Percentiles rank a stretch among this genome's conserved stretches.
phyloP scores from a whole-genome alignment of 2,888 invertebrate genomes.

The Drosophila paranaensis region DNA sequence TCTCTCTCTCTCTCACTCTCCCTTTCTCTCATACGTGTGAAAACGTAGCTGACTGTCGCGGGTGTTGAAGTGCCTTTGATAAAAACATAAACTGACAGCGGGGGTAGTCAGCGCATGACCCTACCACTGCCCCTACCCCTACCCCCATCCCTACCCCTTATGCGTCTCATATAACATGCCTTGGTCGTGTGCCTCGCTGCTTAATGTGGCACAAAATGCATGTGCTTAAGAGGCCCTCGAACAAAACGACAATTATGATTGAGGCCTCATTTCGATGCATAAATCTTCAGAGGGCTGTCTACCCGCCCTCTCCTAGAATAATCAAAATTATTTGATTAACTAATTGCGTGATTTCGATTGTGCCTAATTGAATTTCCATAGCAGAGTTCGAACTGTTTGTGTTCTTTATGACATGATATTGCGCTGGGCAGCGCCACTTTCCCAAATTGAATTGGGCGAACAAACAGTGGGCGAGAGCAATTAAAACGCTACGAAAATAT shows the following conservation, averaged over 20 bases:
- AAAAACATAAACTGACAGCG: conserved; percentile 76
- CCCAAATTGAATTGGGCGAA: conserved; percentile 67
- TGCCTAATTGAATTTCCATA: conserved; percentile 79
- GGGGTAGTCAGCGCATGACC: conserved; percentile 66
- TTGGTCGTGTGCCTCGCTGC: conserved; percentile 64
- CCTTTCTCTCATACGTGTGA: conserved; percentile 50
- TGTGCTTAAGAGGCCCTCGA: conserved; percentile 43
- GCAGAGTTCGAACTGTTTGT: conserved; percentile 32
- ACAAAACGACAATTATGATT: conserved; percentile 68
- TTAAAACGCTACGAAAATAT: conserved; percentile 75
- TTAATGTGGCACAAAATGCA: conserved; percentile 63
- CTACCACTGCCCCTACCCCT: background rate
- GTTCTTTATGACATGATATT: conserved; percentile 57
- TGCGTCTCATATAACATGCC: conserved; percentile 28
- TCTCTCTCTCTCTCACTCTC: background rate
- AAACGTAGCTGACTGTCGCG: conserved; percentile 41
- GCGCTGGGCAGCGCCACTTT: conserved; percentile 60
- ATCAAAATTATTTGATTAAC: conserved; percentile 83
- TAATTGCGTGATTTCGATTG: conserved; percentile 84
- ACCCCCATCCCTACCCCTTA: background rate
- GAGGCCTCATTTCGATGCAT: conserved; percentile 55
- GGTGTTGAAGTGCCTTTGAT: conserved; percentile 72
- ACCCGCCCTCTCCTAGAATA: conserved; percentile 17
- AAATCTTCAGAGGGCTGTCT: conserved; percentile 56
- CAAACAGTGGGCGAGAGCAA: conserved; percentile 44